Percentiles rank a stretch among this genome's conserved stretches.
These are phyloP conservation scores for Miltochrista miniata DNA, from an alignment of 2,888 invertebrate species.

Conservation along the genomic window DNA sequence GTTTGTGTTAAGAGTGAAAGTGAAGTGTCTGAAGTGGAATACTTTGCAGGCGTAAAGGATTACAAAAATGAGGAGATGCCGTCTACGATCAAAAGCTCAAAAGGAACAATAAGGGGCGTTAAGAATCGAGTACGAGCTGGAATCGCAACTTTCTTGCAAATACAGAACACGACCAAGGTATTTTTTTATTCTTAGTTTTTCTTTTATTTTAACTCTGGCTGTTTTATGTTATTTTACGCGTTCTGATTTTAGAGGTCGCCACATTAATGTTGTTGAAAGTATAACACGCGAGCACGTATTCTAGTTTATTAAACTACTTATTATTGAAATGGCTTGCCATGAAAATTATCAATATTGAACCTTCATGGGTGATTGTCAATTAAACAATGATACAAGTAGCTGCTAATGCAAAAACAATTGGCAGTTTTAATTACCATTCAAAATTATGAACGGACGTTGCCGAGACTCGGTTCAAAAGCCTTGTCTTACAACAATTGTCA, in stretches of 20 bases:
- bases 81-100: constrained; percentile 94
- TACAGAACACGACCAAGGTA: constrained; percentile 92
- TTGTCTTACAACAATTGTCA: constrained; percentile 57
- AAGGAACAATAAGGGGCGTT: constrained; percentile 96
- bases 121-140: constrained; percentile 97
- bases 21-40: constrained; percentile 84
- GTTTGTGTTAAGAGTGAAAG: constrained; percentile 75
- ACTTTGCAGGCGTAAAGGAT: constrained; percentile 92
- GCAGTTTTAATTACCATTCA: constrained; percentile 61
- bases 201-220: background rate
- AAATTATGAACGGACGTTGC: constrained; percentile 62
- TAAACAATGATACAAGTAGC: constrained; percentile 52
- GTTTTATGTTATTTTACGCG: constrained; percentile 63
- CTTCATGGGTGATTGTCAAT: constrained; percentile 58
- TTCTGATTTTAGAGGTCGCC: constrained; percentile 75
- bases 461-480: constrained; percentile 33
- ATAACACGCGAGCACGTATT: constrained; percentile 52
- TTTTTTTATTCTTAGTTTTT: constrained; percentile 33
- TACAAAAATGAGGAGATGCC: constrained; percentile 85
- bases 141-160: constrained; percentile 96
- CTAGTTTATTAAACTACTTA: constrained; percentile 58
- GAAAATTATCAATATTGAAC: constrained; percentile 54
- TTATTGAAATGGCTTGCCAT: constrained; percentile 37
- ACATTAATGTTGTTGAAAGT: constrained; percentile 67
- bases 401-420: constrained; percentile 55